Evolutionary conservation across 2,113 vertebrate species (phyloP).

Genomic region (Pipa parva): DNA sequence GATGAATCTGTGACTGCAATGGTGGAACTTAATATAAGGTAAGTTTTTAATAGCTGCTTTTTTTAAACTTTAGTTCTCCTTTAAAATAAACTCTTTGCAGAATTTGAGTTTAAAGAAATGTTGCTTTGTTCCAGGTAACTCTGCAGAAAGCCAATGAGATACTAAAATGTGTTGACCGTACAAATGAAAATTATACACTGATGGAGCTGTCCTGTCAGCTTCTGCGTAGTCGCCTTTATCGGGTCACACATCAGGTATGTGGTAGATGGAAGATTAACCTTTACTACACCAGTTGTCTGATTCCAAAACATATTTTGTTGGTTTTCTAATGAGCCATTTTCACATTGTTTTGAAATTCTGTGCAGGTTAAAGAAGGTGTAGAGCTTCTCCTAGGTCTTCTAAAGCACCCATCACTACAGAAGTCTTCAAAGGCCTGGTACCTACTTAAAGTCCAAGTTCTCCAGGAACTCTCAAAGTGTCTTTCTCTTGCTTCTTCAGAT

Average conservation of each 20-base stretch:
- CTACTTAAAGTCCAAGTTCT: conserved; percentile 73
- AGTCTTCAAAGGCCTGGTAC: conserved; percentile 77
- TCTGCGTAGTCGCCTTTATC: conserved; percentile 2
- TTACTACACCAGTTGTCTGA: too few species aligned
- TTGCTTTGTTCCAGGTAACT: conserved; percentile 49
- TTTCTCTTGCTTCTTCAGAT: conserved; percentile 62
- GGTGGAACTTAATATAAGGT: too few species aligned
- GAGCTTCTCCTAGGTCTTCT: conserved; percentile 66
- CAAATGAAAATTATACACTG: conserved; percentile 52
- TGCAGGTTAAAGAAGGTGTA: conserved; percentile 69
- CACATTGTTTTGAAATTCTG: too few species aligned
- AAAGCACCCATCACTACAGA: conserved; percentile 65
- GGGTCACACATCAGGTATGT: conserved; percentile 14
- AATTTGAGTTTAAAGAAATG: neutral
- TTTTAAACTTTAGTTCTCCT: too few species aligned
- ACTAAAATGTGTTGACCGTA: conserved; percentile 45
- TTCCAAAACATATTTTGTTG: too few species aligned
- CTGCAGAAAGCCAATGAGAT: conserved; percentile 64
- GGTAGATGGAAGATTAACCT: too few species aligned
- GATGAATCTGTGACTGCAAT: too few species aligned
- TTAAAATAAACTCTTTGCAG: too few species aligned
- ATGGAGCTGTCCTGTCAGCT: neutral
- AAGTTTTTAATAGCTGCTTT: too few species aligned
- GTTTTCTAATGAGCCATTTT: too few species aligned
- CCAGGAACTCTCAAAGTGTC: conserved; percentile 68